A percentile compares a stretch with the other conserved stretches of the same genome.
Evolutionary conservation across 2,797 vertebrate species (phyloP).

Genomic region (Apodemus agrarius): DNA sequence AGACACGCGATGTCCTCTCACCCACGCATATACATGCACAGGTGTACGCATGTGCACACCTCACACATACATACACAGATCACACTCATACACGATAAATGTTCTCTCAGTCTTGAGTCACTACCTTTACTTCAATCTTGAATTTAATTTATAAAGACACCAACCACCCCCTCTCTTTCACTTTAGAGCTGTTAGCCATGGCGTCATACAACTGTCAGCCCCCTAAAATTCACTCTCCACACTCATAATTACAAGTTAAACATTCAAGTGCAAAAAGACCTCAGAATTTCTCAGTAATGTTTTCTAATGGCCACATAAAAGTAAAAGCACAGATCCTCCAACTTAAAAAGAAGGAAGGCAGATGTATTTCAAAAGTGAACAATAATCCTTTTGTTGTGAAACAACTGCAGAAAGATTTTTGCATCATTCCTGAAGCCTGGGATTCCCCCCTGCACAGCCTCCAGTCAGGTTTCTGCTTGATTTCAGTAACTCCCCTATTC

Average conservation of each 20-base stretch:
- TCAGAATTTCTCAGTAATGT: constrained; percentile 53
- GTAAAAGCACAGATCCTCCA: constrained; percentile 56
- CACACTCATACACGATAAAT: neutral
- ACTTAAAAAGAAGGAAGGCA: constrained; percentile 65
- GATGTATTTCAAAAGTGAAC: constrained; percentile 47
- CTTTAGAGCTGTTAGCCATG: constrained; percentile 3
- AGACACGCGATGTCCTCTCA: neutral
- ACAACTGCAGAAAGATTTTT: constrained; percentile 41
- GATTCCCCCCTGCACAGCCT: neutral
- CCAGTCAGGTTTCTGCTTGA: constrained; percentile 51
- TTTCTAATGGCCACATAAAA: constrained; percentile 63
- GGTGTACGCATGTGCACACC: neutral
- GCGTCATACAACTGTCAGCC: neutral
- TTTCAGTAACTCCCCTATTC: constrained; percentile 18
- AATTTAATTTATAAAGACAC: constrained; percentile 35
- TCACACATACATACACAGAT: neutral
- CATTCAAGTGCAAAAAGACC: constrained; percentile 12
- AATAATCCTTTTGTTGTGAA: constrained; percentile 63
- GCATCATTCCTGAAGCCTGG: constrained; percentile 13
- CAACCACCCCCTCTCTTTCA: constrained; percentile 32
- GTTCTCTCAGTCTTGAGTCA: neutral
- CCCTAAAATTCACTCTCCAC: neutral
- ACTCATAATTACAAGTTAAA: constrained; percentile 20
- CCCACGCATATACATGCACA: neutral
- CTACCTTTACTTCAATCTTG: neutral